Percentiles rank a stretch among this genome's conserved stretches.
These are phyloP conservation scores for Drosophila longiperda DNA, from an alignment of 2,888 invertebrate species.

Conservation along the genomic window DNA sequence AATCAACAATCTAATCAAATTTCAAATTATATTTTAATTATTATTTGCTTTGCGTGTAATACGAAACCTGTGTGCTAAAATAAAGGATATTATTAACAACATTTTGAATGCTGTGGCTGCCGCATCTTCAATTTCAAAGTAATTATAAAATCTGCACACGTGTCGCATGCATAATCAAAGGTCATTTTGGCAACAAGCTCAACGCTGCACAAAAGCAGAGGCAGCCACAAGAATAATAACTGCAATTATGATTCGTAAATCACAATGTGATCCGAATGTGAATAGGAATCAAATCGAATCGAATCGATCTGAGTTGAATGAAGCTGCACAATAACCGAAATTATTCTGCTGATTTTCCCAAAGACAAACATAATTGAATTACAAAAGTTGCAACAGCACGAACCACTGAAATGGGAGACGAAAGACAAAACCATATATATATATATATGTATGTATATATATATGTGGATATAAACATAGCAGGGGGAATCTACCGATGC, in stretches of 20 bases:
- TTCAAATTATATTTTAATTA: conserved; percentile 2
- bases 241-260: conserved; percentile 57
- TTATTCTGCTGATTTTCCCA: conserved; percentile 76
- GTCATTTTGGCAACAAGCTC: conserved; percentile 46
- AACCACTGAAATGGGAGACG: conserved; percentile 1
- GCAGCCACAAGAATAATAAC: conserved; percentile 51
- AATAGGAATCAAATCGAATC: conserved; percentile 34
- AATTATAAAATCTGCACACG: conserved; percentile 66
- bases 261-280: conserved; percentile 46
- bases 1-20: background rate
- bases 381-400: conserved; percentile 46
- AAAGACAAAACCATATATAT: conserved; percentile 17
- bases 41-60: background rate
- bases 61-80: background rate
- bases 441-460: background rate
- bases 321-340: conserved; percentile 63
- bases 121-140: conserved; percentile 31
- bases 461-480: conserved; percentile 2
- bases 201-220: conserved; percentile 10
- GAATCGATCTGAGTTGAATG: conserved; percentile 17
- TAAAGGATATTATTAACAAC: conserved; percentile 1
- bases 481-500: background rate
- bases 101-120: conserved; percentile 6
- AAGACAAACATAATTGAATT: conserved; percentile 79
- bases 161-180: conserved; percentile 71